These are phyloP conservation scores for Tigriopus japonicus DNA, from an alignment of 1,140 invertebrate species.

Conservation along the genomic window DNA sequence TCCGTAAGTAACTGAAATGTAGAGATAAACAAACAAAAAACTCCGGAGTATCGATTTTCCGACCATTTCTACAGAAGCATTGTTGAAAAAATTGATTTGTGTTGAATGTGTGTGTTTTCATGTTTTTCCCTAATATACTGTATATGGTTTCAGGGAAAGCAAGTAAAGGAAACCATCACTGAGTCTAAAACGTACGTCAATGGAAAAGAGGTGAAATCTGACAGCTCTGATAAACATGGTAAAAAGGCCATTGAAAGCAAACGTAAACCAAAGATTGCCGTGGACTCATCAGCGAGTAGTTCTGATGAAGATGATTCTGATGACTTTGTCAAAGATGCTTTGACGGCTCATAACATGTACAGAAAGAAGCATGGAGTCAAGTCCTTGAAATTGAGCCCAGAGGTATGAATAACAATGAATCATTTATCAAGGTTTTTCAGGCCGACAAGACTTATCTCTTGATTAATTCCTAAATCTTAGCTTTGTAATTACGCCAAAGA, in stretches of 20 bases:
- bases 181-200: not conserved
- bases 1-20: too few relatives aligned
- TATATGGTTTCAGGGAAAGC: not conserved
- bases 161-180: not conserved
- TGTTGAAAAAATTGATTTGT: too few relatives aligned
- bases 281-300: not conserved
- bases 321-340: conserved; percentile 37
- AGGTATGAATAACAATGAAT: conserved; percentile 38
- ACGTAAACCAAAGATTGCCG: too few relatives aligned
- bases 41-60: too few relatives aligned
- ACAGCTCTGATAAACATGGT: too few relatives aligned
- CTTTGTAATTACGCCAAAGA: conserved; percentile 53
- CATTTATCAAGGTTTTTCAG: conserved; percentile 17
- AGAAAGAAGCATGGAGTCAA: conserved; percentile 47
- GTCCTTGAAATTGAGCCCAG: conserved; percentile 43
- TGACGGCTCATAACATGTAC: conserved; percentile 56
- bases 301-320: not conserved
- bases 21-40: too few relatives aligned
- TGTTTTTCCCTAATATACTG: not conserved
- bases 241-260: too few relatives aligned
- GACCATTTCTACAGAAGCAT: too few relatives aligned
- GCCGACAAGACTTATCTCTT: conserved; percentile 7
- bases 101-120: too few relatives aligned
- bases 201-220: not conserved
- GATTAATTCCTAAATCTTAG: conserved; percentile 20